A percentile compares a stretch with the other conserved stretches of the same genome.
phyloP scores from a whole-genome alignment of 2,113 vertebrate genomes.

The Atrichornis clamosus region DNA sequence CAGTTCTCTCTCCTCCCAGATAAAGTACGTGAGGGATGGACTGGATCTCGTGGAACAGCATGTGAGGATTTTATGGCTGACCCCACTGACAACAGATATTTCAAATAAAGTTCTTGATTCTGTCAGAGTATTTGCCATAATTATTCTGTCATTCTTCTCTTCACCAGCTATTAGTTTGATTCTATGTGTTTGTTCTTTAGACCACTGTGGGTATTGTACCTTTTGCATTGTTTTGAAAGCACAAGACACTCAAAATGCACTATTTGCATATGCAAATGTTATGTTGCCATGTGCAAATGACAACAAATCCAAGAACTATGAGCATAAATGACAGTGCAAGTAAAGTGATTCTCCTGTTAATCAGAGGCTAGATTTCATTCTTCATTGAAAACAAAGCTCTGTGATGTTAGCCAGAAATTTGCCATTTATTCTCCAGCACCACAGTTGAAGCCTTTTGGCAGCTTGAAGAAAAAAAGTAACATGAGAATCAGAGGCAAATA shows the following conservation, averaged over 20 bases:
- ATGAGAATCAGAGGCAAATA: not conserved
- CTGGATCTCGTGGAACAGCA: not conserved
- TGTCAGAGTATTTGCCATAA: not conserved
- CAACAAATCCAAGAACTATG: not conserved
- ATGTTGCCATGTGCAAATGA: not conserved
- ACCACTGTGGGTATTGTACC: not conserved
- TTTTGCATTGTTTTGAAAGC: not conserved
- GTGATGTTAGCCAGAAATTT: constrained; percentile 6
- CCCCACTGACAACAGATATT: not conserved
- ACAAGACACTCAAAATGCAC: not conserved
- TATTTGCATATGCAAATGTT: not conserved
- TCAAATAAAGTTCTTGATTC: not conserved
- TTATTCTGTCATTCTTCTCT: not conserved
- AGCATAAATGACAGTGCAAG: not conserved
- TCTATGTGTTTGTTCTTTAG: not conserved
- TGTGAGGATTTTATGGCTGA: not conserved
- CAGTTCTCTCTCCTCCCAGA: not conserved
- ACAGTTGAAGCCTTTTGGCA: not conserved
- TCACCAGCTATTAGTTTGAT: not conserved
- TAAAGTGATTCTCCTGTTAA: not conserved
- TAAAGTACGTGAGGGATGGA: not conserved
- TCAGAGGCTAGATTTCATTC: not conserved
- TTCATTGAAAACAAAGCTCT: not conserved
- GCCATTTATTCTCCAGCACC: not conserved
- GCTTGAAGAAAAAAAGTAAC: not conserved